A percentile compares a stretch with the other conserved stretches of the same genome.
Conservation (phyloP, 2,888 invertebrate genomes). For the Chrysotoxum bicinctum region DNA sequence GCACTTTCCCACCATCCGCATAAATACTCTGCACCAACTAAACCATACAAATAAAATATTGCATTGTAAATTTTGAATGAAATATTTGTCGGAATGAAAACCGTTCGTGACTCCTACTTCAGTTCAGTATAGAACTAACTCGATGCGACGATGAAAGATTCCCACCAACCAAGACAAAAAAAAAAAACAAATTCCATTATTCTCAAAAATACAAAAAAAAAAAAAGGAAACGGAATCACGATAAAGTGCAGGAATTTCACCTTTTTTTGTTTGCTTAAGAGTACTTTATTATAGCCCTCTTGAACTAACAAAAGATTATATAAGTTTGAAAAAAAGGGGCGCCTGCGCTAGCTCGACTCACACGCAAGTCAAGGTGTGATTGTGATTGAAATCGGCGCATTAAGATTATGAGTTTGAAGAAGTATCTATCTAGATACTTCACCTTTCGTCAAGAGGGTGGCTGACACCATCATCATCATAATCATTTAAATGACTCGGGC, state of each 20-base stretch:
- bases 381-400: slow-evolving; percentile 36
- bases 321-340: slow-evolving; percentile 13
- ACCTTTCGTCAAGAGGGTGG: slow-evolving; percentile 29
- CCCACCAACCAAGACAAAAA: slow-evolving; percentile 28
- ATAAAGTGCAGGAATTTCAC: slow-evolving; percentile 41
- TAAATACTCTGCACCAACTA: not conserved
- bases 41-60: not conserved
- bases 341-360: slow-evolving; percentile 1
- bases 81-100: slow-evolving; percentile 26
- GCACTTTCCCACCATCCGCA: slow-evolving; percentile 5
- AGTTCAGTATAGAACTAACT: not conserved
- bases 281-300: slow-evolving; percentile 12
- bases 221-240: slow-evolving; percentile 29
- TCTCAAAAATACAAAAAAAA: not conserved
- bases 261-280: slow-evolving; percentile 13
- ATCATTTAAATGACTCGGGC: not conserved
- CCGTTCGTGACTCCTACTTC: slow-evolving; percentile 48
- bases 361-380: slow-evolving; percentile 57
- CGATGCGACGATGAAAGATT: slow-evolving; percentile 13
- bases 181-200: slow-evolving; percentile 17
- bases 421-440: slow-evolving; percentile 17
- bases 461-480: not conserved
- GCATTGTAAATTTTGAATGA: slow-evolving; percentile 26
- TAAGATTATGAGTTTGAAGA: not conserved
- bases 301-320: slow-evolving; percentile 52